Evolutionary conservation across 2,113 vertebrate genomes (phyloP), one percentile per base, ranked within the genome.

Genomic region (Grammomys surdaster): DNA sequence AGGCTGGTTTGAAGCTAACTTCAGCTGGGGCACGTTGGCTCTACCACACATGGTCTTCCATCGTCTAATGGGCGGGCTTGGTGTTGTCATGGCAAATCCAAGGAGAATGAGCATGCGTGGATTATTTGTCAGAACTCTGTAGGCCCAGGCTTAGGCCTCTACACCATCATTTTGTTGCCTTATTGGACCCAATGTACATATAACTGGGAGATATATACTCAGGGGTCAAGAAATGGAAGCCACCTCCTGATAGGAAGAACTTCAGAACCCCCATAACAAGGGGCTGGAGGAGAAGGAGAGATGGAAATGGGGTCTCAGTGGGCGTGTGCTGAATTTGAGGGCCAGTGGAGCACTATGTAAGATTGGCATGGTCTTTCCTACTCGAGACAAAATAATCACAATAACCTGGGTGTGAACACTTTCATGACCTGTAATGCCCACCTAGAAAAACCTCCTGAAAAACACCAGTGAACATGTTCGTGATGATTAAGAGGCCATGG

Each of bases 21-120:
- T 48, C 22, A 16, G n/a, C 24, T 65, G 43, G 54, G 82, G 63
- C 48, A 16, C 1, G 17, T 3, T 65, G 26, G 14, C 22, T 40
- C 2, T 28, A 46, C 17, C 5, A 5, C 33, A 12, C 6, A 12
- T 0, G 0, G 28, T 3, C 31, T 76, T n/a, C 70, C 80, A 22
- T 69, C 58, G 24, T 78, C 91, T 40, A 5, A 36, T 0, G 9
- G 17, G 40, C 60, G 19, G 20, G 8, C 3, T 54, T 20, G 7
- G 56, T 1, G 46, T 46, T 40, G 31, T 86, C 26, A 11, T 0
- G 36, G 58, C 8, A 36, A 58, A 48, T 33, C 17, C 20, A 33
- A 54, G 33, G 20, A 28, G 7, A 0, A 0, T 1, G 36, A 76
- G 72, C 43, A 2, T n/a, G 40, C 9, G 8, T 54, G 22, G 67